Base-by-base conservation (phyloP, 2,113 vertebrate species). In the Rhagologus leucostigma region DNA sequence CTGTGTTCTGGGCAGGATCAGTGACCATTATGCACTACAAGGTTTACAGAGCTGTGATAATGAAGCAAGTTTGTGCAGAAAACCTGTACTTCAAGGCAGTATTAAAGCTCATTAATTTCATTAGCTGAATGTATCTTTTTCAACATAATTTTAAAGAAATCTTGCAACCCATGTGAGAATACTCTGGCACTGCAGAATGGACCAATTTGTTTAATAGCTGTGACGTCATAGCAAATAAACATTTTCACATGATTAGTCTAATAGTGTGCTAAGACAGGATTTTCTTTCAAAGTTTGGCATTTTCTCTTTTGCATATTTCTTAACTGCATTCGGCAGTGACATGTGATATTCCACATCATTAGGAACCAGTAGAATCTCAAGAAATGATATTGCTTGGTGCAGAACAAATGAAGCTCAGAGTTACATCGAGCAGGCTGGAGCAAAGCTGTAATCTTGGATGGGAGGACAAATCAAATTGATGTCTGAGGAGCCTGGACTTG, bases 31-130 rank as follows among this genome's bases (percentile, higher is more conserved):
- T 63, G 85, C 78, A 70, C 91, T 95, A 86, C 86, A 95, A 83
- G 84, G 86, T 92, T 95, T 97, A 89, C 70, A 86, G 90, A 89
- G 74, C 87, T 95, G 91, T 89, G 95, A 90, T 96, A 97, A 97
- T 96, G 93, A 96, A 94, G 78, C 42, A 73, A 87, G 90, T 96
- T 93, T 93, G 75, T 92, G 73, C 96, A 93, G 90, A 90, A 91
- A 96, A 94, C 82, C 89, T 91, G 71, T 87, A 91, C 89, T 95
- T 96, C 95, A 95, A 95, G 96, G 44, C 88, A 86, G 74, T 57
- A 96, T 94, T 94, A 95, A 94, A 96, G 93, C 87, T 95, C 95
- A 93, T 97, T 97, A 96, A 95, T 95, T 97, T 97, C 90, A 93
- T 97, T 97, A 97, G 73, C 88, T 83, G 82, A 94, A 82, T 74